phyloP scores from a whole-genome alignment of 2,888 invertebrate genomes.

The Atherix ibis region DNA sequence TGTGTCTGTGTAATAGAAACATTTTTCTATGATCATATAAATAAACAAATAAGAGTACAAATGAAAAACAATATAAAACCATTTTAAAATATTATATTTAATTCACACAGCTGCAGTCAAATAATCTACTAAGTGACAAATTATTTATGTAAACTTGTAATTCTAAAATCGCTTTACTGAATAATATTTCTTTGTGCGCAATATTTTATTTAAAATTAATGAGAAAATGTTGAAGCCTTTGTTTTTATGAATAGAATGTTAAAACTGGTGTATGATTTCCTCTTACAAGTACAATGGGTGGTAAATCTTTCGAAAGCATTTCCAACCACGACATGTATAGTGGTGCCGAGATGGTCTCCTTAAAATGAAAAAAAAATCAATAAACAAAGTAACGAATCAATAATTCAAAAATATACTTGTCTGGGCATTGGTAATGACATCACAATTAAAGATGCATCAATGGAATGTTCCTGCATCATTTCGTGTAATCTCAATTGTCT shows the following conservation, averaged over 20 bases:
- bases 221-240: too few relatives aligned
- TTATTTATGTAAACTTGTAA: too few relatives aligned
- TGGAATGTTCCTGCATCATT: conserved; percentile 73
- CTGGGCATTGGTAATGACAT: conserved; percentile 95
- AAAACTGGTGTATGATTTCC: conserved; percentile 81
- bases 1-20: too few relatives aligned
- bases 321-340: conserved; percentile 96
- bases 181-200: too few relatives aligned
- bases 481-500: conserved; percentile 84
- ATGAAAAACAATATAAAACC: too few relatives aligned
- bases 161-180: too few relatives aligned
- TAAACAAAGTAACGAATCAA: not conserved
- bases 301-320: conserved; percentile 72
- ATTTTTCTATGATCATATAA: too few relatives aligned
- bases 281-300: conserved; percentile 72
- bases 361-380: conserved; percentile 11
- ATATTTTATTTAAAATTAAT: too few relatives aligned
- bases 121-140: too few relatives aligned
- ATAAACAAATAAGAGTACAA: too few relatives aligned
- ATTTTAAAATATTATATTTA: too few relatives aligned
- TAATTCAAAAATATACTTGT: conserved; percentile 37
- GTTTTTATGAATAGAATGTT: conserved; percentile 77
- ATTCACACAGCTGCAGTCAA: too few relatives aligned
- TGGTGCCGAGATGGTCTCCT: conserved; percentile 74
- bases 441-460: conserved; percentile 73